Evolutionary conservation across 2,888 invertebrate genomes (phyloP), one percentile per base, ranked within the genome.

Genomic region (Meta bourneti): DNA sequence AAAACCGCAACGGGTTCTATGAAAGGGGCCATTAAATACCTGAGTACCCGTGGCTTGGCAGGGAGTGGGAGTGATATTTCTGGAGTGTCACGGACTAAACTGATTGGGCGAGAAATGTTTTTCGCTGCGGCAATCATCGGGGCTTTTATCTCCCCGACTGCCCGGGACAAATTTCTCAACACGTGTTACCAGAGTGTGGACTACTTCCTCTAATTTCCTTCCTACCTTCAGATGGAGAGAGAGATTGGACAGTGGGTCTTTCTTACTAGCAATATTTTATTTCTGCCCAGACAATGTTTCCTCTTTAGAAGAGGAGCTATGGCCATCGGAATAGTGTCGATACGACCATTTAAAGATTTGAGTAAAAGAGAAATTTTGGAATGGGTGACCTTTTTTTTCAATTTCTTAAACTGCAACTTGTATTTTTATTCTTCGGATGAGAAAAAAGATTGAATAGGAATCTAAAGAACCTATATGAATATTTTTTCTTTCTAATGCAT

Each of bases 11-110:
- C 91, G 91, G 91, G 82, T 69, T 61, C 83, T 72, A 78, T 78
- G 90, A 90, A 78, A 71, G 87, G 91, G 87, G 91, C 87, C 91
- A 91, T 91, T 91, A 91, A 91, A 87, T 78, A 88, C 87, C 80
- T 78, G 87, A 87, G 87, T 74, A 81, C 74, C 74, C 16, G 61
- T 74, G 75, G 72, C 34, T 74, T 34, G 84, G 8, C 19, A 52
- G 74, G 54, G 82, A 48, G 20, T 16, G 16, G 48, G 84, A 70
- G 81, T 13, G 90, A 82, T 90, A 85, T 86, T 91, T 81, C 71
- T 9, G 20, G 78, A 91, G 71, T 91, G 91, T 91, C 91, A 88
- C 83, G 78, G 91, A 49, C 90, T 91, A 86, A 91, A 91, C 90
- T 91, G 91, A 91, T 91, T 91, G 91, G 71, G 75, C 49, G 81